These are phyloP conservation scores for Parnassius apollo DNA, from an alignment of 2,888 invertebrate species.

Conservation along the genomic window DNA sequence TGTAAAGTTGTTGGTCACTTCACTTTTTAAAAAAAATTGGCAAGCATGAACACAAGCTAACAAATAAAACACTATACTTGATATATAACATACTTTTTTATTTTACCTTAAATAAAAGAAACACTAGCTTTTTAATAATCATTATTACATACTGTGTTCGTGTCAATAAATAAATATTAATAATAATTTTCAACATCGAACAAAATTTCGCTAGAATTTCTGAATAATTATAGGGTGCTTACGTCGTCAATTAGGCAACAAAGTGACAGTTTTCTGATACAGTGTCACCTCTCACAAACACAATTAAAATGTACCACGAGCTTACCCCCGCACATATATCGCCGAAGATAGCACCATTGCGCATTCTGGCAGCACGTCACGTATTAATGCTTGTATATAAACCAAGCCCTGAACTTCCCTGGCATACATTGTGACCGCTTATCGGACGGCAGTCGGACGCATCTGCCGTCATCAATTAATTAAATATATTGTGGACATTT, in stretches of 20 bases:
- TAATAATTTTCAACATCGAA: too few relatives aligned
- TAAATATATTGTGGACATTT: slow-evolving; percentile 42
- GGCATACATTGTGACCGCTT: slow-evolving; percentile 74
- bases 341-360: slow-evolving; percentile 57
- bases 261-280: slow-evolving; percentile 68
- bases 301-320: slow-evolving; percentile 65
- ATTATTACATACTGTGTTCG: too few relatives aligned
- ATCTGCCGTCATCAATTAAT: slow-evolving; percentile 56
- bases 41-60: too few relatives aligned
- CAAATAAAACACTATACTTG: too few relatives aligned
- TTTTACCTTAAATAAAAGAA: too few relatives aligned
- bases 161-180: too few relatives aligned
- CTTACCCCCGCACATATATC: slow-evolving; percentile 46
- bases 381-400: slow-evolving; percentile 82
- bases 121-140: too few relatives aligned
- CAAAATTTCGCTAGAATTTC: too few relatives aligned
- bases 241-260: slow-evolving; percentile 34
- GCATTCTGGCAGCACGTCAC: slow-evolving; percentile 70
- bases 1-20: too few relatives aligned
- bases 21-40: too few relatives aligned
- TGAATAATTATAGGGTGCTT: slow-evolving; percentile 4
- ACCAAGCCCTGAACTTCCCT: slow-evolving; percentile 72
- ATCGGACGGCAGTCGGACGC: slow-evolving; percentile 69
- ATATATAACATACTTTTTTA: too few relatives aligned
- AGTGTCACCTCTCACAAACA: slow-evolving; percentile 52